A percentile compares a stretch with the other conserved stretches of the same genome.
These are phyloP conservation scores for Leptopilina syphax DNA, from an alignment of 2,888 invertebrate genomes.

Conservation along the genomic window DNA sequence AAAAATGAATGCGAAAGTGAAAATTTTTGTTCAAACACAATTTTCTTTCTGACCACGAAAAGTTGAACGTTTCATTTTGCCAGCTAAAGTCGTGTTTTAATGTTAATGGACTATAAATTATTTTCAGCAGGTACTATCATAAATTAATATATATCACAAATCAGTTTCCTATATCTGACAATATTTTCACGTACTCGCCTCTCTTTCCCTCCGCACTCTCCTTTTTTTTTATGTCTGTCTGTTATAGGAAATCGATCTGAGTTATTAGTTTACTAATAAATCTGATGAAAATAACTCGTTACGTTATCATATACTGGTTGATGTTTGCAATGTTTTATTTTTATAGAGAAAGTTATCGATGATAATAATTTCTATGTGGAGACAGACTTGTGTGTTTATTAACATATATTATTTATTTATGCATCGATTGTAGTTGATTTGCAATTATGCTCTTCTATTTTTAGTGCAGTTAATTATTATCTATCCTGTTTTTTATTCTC, in stretches of 20 bases:
- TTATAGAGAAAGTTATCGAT: not conserved
- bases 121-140: not conserved
- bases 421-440: too few species aligned
- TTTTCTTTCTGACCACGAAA: too few species aligned
- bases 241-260: slow-evolving; percentile 11
- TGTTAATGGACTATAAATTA: slow-evolving; percentile 10
- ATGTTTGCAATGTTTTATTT: not conserved
- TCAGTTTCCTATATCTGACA: not conserved
- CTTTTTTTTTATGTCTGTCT: not conserved
- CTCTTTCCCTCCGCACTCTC: not conserved
- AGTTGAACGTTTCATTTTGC: not conserved
- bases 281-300: slow-evolving; percentile 11
- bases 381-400: too few species aligned
- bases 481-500: too few species aligned
- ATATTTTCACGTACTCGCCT: too few species aligned
- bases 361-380: not conserved
- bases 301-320: not conserved
- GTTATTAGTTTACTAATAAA: slow-evolving; percentile 9
- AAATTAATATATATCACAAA: slow-evolving; percentile 10
- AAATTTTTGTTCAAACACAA: too few species aligned
- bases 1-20: too few species aligned
- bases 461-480: too few species aligned
- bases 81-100: not conserved
- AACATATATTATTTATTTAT: too few species aligned
- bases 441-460: too few species aligned